Evolutionary conservation across 2,797 vertebrate species (phyloP).

Genomic region (Dromococcyx pavoninus): DNA sequence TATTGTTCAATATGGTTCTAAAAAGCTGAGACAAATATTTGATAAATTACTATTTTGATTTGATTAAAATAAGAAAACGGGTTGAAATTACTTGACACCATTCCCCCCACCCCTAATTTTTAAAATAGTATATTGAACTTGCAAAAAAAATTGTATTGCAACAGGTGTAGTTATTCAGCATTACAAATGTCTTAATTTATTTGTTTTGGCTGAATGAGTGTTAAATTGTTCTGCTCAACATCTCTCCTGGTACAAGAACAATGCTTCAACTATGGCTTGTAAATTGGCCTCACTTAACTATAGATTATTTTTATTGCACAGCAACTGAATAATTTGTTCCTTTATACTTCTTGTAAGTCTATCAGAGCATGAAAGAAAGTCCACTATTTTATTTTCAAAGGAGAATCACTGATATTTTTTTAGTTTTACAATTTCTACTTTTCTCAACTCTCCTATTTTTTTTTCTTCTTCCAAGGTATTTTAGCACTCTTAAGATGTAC

Average conservation of each 20-base stretch:
- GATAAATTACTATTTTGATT: background rate
- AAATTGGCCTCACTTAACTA: slow-evolving; percentile 56
- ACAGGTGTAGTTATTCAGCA: slow-evolving; percentile 60
- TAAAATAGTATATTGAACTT: slow-evolving; percentile 1
- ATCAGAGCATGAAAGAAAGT: slow-evolving; percentile 27
- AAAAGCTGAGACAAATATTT: background rate
- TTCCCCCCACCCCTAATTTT: background rate
- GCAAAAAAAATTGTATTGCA: background rate
- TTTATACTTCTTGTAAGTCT: slow-evolving; percentile 43
- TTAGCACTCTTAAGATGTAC: background rate
- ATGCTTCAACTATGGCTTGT: slow-evolving; percentile 11
- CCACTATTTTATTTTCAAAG: slow-evolving; percentile 36
- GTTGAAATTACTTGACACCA: background rate
- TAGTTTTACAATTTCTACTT: background rate
- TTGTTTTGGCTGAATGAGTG: slow-evolving; percentile 53
- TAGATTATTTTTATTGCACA: slow-evolving; percentile 53
- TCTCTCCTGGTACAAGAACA: slow-evolving; percentile 26
- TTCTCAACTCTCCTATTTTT: background rate
- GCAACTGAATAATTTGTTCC: slow-evolving; percentile 55
- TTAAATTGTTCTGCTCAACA: slow-evolving; percentile 60
- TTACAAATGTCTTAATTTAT: slow-evolving; percentile 31
- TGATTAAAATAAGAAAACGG: slow-evolving; percentile 22
- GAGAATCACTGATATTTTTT: background rate
- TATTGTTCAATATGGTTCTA: background rate
- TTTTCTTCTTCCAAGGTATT: background rate